Evolutionary conservation across 2,888 invertebrate genomes (phyloP).

Genomic region (Argyra leucocephala): DNA sequence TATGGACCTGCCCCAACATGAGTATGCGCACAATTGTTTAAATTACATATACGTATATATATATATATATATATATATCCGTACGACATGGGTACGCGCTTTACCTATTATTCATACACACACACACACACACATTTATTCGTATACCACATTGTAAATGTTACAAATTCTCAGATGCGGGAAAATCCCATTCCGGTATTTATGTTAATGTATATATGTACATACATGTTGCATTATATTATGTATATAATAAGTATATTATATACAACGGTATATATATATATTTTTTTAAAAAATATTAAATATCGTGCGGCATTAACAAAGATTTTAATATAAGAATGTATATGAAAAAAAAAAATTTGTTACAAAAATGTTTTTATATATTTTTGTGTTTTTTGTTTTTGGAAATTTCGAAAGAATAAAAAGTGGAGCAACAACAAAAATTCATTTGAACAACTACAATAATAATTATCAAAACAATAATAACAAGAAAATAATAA

Average conservation of each 20-base stretch:
- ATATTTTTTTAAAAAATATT: neutral
- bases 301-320: neutral
- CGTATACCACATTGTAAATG: too few species aligned
- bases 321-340: neutral
- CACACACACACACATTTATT: too few species aligned
- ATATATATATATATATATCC: too few species aligned
- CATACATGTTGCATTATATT: neutral
- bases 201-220: neutral
- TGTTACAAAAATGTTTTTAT: neutral
- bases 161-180: neutral
- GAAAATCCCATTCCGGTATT: neutral
- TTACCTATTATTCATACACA: too few species aligned
- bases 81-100: too few species aligned
- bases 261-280: too few species aligned
- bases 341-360: neutral
- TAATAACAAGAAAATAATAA: neutral
- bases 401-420: too few species aligned
- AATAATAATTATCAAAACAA: neutral
- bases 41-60: too few species aligned
- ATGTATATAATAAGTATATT: too few species aligned
- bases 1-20: slow-evolving; percentile 2
- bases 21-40: neutral
- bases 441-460: neutral
- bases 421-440: neutral
- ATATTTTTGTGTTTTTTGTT: too few species aligned